phyloP scores from a whole-genome alignment of 1,140 invertebrate species.

The Saccostrea echinata region DNA sequence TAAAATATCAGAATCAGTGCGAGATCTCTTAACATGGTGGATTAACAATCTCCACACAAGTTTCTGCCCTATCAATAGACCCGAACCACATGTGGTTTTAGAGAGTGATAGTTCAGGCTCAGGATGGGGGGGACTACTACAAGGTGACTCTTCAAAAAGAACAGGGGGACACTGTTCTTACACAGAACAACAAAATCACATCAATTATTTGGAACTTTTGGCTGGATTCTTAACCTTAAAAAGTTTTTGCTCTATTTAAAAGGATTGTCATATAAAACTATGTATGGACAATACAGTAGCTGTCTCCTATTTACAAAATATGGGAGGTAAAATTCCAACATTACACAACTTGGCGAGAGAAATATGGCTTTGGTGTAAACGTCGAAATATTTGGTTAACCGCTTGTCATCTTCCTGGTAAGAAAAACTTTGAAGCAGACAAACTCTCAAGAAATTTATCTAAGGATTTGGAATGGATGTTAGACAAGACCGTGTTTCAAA shows the following conservation, averaged over 20 bases:
- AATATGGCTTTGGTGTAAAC: constrained; percentile 41
- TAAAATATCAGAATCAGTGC: neutral
- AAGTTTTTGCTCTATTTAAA: neutral
- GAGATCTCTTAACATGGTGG: constrained; percentile 5
- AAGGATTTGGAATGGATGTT: constrained; percentile 53
- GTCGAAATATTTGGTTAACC: constrained; percentile 40
- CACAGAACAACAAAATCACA: constrained; percentile 46
- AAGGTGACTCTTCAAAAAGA: neutral
- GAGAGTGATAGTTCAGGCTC: constrained; percentile 29
- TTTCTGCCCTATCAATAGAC: constrained; percentile 2
- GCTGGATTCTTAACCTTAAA: neutral
- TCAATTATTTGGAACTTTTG: constrained; percentile 52
- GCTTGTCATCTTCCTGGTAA: constrained; percentile 42
- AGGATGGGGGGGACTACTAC: constrained; percentile 38
- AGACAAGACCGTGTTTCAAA: neutral
- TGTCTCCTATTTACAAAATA: constrained; percentile 35
- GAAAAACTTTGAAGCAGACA: constrained; percentile 43
- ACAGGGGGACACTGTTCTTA: constrained; percentile 36
- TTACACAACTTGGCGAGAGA: neutral
- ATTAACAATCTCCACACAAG: constrained; percentile 2
- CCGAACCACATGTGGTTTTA: neutral
- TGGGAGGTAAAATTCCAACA: constrained; percentile 1
- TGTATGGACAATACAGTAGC: constrained; percentile 42
- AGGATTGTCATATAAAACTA: constrained; percentile 29
- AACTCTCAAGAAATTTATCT: constrained; percentile 3